Evolutionary conservation across 2,113 vertebrate genomes (phyloP).

Genomic region (Microtus richardsoni): DNA sequence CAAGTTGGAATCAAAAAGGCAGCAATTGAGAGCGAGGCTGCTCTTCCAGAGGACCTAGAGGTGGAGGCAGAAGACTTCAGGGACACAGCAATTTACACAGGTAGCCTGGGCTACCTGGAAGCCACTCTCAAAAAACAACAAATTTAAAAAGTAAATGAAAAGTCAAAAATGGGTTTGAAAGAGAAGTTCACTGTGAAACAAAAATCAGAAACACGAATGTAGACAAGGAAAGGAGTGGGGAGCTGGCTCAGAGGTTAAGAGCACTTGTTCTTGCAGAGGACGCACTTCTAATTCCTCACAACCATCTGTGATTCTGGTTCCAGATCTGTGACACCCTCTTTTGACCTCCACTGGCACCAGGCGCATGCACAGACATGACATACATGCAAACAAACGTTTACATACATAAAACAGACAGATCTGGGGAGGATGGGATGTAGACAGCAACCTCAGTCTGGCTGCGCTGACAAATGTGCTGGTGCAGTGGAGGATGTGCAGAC

Average conservation of each 20-base stretch:
- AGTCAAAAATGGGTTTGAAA: slow-evolving; percentile 22
- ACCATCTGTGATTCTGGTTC: neutral
- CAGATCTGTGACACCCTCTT: no score
- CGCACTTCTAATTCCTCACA: neutral
- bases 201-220: neutral
- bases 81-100: no score
- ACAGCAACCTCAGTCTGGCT: neutral
- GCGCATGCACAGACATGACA: neutral
- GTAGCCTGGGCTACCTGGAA: neutral
- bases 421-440: neutral
- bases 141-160: neutral
- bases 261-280: neutral
- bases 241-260: neutral
- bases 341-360: neutral
- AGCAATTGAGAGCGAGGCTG: neutral
- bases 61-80: neutral
- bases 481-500: neutral
- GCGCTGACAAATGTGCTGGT: neutral
- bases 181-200: slow-evolving; percentile 42
- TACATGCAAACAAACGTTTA: neutral
- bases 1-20: neutral
- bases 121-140: neutral
- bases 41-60: neutral
- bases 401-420: neutral
- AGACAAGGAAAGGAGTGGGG: neutral